Evolutionary conservation across 2,888 invertebrate genomes (phyloP).

Genomic region (Allacma fusca): DNA sequence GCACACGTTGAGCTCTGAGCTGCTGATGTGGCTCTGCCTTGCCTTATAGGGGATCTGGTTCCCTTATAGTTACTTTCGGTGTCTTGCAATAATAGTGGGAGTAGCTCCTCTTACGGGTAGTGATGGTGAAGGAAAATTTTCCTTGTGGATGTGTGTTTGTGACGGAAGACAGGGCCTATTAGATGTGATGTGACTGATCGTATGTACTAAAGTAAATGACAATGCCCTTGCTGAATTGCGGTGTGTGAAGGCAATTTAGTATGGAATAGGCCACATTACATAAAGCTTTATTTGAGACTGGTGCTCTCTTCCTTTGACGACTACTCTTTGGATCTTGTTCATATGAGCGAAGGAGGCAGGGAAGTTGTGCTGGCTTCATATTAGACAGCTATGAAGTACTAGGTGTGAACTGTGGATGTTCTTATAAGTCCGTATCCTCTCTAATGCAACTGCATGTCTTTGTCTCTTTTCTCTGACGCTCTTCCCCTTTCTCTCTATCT

Average conservation of each 20-base stretch:
- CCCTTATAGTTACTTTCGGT: background rate
- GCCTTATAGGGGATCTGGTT: too few relatives aligned
- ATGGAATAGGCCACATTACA: conserved; percentile 43
- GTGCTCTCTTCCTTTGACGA: conserved; percentile 19
- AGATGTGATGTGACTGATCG: conserved; percentile 46
- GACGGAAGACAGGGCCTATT: conserved; percentile 43
- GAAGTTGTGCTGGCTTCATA: background rate
- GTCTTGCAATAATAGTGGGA: background rate
- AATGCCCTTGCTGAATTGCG: conserved; percentile 45
- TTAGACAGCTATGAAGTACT: background rate
- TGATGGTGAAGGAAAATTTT: conserved; percentile 19
- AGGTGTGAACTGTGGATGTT: background rate
- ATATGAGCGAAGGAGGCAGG: background rate
- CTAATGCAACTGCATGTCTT: too few relatives aligned
- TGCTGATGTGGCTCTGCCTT: too few relatives aligned
- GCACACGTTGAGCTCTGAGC: too few relatives aligned
- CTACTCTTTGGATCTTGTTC: background rate
- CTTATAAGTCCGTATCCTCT: too few relatives aligned
- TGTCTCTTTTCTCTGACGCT: background rate
- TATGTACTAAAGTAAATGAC: conserved; percentile 43
- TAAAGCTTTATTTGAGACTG: conserved; percentile 44
- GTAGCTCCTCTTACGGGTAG: too few relatives aligned
- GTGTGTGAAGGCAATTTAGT: conserved; percentile 48
- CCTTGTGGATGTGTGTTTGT: conserved; percentile 10
- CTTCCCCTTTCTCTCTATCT: background rate